phyloP scores from a whole-genome alignment of 2,797 vertebrate genomes.

The Halcyon smyrnensis region DNA sequence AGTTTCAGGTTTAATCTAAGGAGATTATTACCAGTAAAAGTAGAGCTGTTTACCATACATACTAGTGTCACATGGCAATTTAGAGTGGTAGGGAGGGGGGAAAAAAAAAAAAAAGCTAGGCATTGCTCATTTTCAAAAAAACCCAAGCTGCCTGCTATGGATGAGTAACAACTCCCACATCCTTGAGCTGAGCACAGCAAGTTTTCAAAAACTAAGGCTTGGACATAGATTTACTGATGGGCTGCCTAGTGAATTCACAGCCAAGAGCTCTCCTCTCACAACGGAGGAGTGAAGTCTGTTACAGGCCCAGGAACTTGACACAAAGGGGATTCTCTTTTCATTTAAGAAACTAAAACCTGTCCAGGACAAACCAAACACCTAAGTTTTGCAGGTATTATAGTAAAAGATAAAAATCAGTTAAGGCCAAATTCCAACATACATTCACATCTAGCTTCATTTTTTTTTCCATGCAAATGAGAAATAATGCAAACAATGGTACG shows the following conservation, averaged over 20 bases:
- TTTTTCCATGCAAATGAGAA: not conserved
- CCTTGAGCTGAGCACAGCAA: not conserved
- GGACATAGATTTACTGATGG: not conserved
- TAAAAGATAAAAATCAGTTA: constrained; percentile 26
- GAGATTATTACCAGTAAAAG: not conserved
- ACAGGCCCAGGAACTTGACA: not conserved
- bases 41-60: not conserved
- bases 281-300: not conserved
- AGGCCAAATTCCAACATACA: constrained; percentile 57
- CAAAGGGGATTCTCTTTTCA: not conserved
- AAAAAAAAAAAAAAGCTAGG: not conserved
- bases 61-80: not conserved
- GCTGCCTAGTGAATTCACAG: not conserved
- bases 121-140: constrained; percentile 14
- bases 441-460: constrained; percentile 3
- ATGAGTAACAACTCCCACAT: constrained; percentile 41
- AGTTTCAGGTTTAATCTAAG: not conserved
- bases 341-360: not conserved
- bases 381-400: not conserved
- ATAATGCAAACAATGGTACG: not conserved
- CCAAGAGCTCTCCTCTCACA: not conserved
- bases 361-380: not conserved
- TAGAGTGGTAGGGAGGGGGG: not conserved
- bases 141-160: not conserved
- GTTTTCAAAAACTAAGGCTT: constrained; percentile 26